phyloP scores from a whole-genome alignment of 1,140 invertebrate species.

The Aphelenchoides besseyi region DNA sequence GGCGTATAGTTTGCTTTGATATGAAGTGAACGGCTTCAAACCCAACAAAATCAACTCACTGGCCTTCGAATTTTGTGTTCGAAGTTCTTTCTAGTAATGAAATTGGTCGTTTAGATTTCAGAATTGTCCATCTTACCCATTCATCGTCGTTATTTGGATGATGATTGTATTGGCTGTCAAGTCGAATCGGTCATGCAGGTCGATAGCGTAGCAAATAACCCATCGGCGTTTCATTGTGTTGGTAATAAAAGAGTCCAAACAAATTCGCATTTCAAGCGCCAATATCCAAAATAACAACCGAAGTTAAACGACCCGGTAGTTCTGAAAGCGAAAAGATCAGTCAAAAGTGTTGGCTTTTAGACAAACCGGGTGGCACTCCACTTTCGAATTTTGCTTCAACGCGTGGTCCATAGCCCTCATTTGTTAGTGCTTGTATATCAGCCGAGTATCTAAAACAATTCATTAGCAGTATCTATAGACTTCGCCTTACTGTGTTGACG shows the following conservation, averaged over 20 bases:
- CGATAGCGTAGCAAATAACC: constrained; percentile 57
- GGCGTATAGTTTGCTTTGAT: constrained; percentile 80
- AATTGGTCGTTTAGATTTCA: too few species aligned
- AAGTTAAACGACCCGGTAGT: constrained; percentile 79
- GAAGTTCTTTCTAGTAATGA: constrained; percentile 65
- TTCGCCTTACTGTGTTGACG: constrained; percentile 57
- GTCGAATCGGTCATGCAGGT: not conserved
- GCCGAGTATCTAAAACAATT: too few species aligned
- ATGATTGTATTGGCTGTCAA: constrained; percentile 16
- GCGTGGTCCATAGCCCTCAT: constrained; percentile 75
- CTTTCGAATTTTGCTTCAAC: constrained; percentile 85
- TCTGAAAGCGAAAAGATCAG: too few species aligned
- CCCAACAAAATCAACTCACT: constrained; percentile 63
- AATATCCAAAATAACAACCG: constrained; percentile 87
- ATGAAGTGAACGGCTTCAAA: constrained; percentile 81
- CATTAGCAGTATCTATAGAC: too few species aligned
- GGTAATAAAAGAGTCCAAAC: constrained; percentile 55
- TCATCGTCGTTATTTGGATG: too few species aligned
- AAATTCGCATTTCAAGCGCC: constrained; percentile 79
- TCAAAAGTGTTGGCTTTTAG: too few species aligned
- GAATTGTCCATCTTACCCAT: too few species aligned
- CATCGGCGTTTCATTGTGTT: constrained; percentile 60
- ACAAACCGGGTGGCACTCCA: constrained; percentile 89
- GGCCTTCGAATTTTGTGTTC: constrained; percentile 62
- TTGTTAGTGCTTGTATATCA: constrained; percentile 82